Evolutionary conservation across 2,113 vertebrate species (phyloP).

Genomic region (Carettochelys insculpta): DNA sequence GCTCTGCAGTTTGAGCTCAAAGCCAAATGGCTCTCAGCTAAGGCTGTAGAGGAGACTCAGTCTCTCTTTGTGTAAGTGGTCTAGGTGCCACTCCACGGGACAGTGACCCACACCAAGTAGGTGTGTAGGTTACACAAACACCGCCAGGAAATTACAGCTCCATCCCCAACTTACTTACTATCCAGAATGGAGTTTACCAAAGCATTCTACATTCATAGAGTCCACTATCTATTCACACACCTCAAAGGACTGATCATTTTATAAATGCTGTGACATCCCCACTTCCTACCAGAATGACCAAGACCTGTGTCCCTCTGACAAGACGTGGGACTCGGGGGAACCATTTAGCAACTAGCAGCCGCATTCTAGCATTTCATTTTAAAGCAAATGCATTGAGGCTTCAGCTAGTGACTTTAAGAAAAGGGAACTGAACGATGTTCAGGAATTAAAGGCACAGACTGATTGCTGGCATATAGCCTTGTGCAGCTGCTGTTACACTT

Average conservation of each 20-base stretch:
- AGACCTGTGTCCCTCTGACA: not conserved
- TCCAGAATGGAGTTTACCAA: not conserved
- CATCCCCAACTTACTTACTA: not conserved
- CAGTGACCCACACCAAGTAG: no score
- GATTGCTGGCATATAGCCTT: not conserved
- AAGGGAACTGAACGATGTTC: accelerated
- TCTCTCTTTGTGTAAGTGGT: no score
- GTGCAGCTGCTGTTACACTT: accelerated
- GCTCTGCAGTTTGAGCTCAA: no score
- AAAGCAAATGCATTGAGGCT: not conserved
- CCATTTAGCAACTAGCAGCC: not conserved
- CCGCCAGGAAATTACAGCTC: not conserved
- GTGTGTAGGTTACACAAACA: no score
- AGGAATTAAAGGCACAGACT: not conserved
- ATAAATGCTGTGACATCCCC: not conserved
- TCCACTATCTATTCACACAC: not conserved
- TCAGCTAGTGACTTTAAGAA: not conserved
- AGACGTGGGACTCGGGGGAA: not conserved
- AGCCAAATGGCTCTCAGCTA: no score
- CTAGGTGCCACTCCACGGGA: no score
- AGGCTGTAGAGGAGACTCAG: no score
- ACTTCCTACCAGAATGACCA: not conserved
- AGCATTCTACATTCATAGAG: not conserved
- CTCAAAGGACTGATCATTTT: not conserved
- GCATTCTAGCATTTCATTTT: not conserved